These are phyloP conservation scores for Bucco capensis DNA, from an alignment of 2,113 vertebrate genomes.

Conservation along the genomic window DNA sequence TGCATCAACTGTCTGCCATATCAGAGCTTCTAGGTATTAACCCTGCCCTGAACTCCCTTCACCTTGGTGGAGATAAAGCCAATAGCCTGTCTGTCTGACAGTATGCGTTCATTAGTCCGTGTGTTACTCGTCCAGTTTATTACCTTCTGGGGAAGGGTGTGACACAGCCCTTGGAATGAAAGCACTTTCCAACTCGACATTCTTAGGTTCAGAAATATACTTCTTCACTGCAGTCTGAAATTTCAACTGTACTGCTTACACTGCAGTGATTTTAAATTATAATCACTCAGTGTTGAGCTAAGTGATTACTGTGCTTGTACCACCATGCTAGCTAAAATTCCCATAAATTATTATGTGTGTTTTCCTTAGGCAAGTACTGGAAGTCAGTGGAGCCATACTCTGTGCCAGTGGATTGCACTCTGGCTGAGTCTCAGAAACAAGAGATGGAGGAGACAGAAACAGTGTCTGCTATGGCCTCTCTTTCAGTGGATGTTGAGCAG, in stretches of 20 bases:
- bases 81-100: conserved; percentile 36
- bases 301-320: conserved; percentile 49
- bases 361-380: conserved; percentile 81
- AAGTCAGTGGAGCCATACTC: conserved; percentile 73
- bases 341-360: conserved; percentile 58
- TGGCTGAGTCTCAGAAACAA: conserved; percentile 72
- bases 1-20: neutral
- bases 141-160: conserved; percentile 64
- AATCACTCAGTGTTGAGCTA: conserved; percentile 51
- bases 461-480: conserved; percentile 74
- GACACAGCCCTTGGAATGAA: conserved; percentile 54
- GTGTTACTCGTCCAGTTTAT: conserved; percentile 54
- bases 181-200: conserved; percentile 65
- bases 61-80: conserved; percentile 12
- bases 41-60: conserved; percentile 4
- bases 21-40: conserved; percentile 7
- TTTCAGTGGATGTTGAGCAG: conserved; percentile 78
- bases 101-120: conserved; percentile 32
- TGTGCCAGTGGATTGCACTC: conserved; percentile 66
- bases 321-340: conserved; percentile 56
- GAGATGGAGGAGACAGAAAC: conserved; percentile 79
- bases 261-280: conserved; percentile 56
- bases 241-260: conserved; percentile 50
- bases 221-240: conserved; percentile 61
- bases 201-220: conserved; percentile 50